Evolutionary conservation across 2,888 invertebrate species (phyloP).

Genomic region (Ormyrus rosae): DNA sequence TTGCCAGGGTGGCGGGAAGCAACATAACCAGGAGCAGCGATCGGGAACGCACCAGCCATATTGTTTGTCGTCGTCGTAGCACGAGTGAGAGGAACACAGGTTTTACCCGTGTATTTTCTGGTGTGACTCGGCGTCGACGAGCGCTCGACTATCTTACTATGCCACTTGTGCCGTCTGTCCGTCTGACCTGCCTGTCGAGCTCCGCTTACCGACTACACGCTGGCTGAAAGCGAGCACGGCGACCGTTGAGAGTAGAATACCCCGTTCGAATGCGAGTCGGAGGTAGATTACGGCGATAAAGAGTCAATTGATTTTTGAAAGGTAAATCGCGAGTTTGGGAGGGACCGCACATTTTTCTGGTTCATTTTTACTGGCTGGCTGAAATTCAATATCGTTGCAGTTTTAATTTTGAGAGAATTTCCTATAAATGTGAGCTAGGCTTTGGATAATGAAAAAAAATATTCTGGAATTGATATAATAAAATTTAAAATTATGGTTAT

Average conservation of each 20-base stretch:
- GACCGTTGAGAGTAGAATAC: background rate
- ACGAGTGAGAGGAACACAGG: background rate
- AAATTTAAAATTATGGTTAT: no score
- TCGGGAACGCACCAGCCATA: constrained; percentile 42
- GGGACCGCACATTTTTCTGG: no score
- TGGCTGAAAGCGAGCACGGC: background rate
- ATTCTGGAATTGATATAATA: no score
- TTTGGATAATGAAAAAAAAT: no score
- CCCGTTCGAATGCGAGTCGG: no score
- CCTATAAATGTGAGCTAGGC: no score
- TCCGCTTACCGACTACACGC: background rate
- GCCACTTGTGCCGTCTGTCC: background rate
- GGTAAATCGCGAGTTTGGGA: no score
- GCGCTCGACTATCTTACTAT: background rate
- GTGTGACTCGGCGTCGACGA: background rate
- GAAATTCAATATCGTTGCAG: no score
- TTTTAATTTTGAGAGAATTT: no score
- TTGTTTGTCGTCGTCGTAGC: constrained; percentile 30
- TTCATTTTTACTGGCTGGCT: no score
- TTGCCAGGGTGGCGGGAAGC: background rate
- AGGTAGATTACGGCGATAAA: no score
- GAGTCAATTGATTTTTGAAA: no score
- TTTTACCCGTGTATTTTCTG: background rate
- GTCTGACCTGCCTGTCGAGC: background rate
- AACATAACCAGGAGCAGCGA: constrained; percentile 23